Conservation (phyloP, 1,140 invertebrate genomes). For the Dendroctonus valens region DNA sequence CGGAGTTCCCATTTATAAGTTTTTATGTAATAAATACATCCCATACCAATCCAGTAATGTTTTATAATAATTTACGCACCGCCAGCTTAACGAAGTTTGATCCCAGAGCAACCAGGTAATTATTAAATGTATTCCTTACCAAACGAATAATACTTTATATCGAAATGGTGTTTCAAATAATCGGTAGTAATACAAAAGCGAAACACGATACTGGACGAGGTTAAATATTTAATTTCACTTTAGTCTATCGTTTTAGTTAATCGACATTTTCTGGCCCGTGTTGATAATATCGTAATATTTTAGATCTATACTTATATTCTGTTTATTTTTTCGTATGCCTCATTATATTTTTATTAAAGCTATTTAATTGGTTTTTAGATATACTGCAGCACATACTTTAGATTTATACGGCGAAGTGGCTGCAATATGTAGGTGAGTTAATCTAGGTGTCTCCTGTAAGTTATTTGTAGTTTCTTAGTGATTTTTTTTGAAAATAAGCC, state of each 20-base stretch:
- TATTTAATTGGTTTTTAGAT: conserved; percentile 44
- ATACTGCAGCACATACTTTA: conserved; percentile 81
- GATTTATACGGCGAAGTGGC: conserved; percentile 87
- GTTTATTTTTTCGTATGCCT: background rate
- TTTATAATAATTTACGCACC: conserved; percentile 78
- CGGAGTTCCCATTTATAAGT: conserved; percentile 87
- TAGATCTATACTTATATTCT: background rate
- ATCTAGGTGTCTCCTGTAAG: too few species aligned
- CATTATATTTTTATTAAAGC: background rate
- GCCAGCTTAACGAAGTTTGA: conserved; percentile 80
- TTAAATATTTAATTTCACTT: too few species aligned
- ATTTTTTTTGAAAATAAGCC: background rate
- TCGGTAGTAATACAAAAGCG: too few species aligned
- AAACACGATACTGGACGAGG: too few species aligned
- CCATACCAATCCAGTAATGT: conserved; percentile 77
- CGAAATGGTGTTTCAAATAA: too few species aligned
- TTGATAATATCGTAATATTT: background rate
- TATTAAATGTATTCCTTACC: too few species aligned
- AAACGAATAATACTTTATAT: too few species aligned
- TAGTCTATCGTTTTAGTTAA: too few species aligned
- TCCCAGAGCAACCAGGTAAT: conserved; percentile 64
- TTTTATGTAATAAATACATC: conserved; percentile 86
- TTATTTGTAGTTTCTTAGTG: background rate
- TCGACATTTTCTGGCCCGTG: too few species aligned
- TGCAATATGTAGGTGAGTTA: conserved; percentile 68